phyloP scores from a whole-genome alignment of 1,140 invertebrate species.

The Procambarus clarkii region DNA sequence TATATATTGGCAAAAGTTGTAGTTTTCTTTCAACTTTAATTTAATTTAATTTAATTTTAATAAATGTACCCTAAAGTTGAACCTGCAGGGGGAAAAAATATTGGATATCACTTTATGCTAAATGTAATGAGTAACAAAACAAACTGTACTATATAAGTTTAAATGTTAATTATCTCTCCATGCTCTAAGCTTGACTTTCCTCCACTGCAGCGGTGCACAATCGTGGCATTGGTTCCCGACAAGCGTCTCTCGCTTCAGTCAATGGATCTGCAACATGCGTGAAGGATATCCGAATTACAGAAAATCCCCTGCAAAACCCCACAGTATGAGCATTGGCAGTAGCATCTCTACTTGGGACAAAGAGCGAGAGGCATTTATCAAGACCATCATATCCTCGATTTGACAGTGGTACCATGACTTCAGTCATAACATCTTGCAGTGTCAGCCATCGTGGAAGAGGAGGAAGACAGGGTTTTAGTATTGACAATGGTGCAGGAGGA shows the following conservation, averaged over 20 bases:
- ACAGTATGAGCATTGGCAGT: conserved; percentile 44
- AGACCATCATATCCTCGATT: neutral
- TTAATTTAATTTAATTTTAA: no score
- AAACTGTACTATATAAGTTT: neutral
- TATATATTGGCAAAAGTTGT: no score
- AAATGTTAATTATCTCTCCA: neutral
- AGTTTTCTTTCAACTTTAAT: no score
- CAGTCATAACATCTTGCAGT: neutral
- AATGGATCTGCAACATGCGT: conserved; percentile 59
- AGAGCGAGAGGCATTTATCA: neutral
- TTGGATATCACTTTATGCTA: no score
- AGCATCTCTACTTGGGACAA: neutral
- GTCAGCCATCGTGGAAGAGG: neutral
- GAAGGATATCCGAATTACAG: conserved; percentile 74
- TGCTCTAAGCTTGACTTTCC: conserved; percentile 10
- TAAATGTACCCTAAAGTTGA: no score
- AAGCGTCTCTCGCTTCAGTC: conserved; percentile 46
- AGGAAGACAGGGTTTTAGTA: neutral
- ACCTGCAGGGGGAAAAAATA: no score
- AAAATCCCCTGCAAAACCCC: conserved; percentile 73
- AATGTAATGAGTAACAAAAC: neutral
- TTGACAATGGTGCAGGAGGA: neutral
- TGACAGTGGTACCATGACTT: neutral
- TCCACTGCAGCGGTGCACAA: conserved; percentile 62
- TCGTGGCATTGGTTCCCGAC: conserved; percentile 54